Conservation (phyloP, 1,140 invertebrate genomes). For the Drosophila burlai region DNA sequence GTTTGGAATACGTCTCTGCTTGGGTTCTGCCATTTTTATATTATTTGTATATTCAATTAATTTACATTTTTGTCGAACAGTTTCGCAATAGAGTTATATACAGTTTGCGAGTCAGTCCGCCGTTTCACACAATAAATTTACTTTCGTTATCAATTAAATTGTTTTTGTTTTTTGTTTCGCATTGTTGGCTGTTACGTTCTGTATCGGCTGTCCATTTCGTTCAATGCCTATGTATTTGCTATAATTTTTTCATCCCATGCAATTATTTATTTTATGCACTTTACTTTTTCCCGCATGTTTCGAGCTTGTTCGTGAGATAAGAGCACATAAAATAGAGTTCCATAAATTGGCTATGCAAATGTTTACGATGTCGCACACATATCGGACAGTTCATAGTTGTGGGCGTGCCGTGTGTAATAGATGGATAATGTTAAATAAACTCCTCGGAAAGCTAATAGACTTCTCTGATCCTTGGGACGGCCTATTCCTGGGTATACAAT, state of each 20-base stretch:
- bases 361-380: constrained; percentile 29
- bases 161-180: constrained; percentile 32
- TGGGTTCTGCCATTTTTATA: constrained; percentile 38
- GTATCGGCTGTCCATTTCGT: constrained; percentile 12
- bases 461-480: constrained; percentile 32
- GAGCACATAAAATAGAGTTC: constrained; percentile 60
- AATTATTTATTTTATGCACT: constrained; percentile 50
- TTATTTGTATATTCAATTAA: constrained; percentile 68
- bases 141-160: constrained; percentile 61
- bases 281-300: constrained; percentile 32
- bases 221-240: constrained; percentile 42
- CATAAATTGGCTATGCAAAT: constrained; percentile 57
- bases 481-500: constrained; percentile 26
- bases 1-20: constrained; percentile 66
- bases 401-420: constrained; percentile 17
- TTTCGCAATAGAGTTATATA: constrained; percentile 70
- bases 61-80: constrained; percentile 70
- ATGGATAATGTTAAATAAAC: constrained; percentile 27
- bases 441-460: constrained; percentile 31
- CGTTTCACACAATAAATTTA: constrained; percentile 63
- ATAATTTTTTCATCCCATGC: constrained; percentile 44
- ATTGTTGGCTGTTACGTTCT: constrained; percentile 12
- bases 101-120: constrained; percentile 57
- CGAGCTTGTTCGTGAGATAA: constrained; percentile 54
- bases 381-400: constrained; percentile 31